Base-by-base conservation (phyloP, 2,797 vertebrate species). In the Rhadinocentrus ornatus region DNA sequence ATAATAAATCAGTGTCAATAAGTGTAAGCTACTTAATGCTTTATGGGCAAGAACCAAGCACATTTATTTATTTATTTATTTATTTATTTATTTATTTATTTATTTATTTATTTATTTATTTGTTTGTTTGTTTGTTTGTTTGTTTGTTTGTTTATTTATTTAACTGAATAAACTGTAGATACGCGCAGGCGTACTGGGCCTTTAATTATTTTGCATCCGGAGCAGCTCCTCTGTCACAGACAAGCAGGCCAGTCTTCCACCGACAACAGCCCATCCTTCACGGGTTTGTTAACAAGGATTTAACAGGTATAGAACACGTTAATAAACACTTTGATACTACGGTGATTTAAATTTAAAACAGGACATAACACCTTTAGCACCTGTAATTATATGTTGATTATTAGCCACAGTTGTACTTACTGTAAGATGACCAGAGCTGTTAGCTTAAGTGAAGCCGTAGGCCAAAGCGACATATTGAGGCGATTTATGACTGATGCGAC, bases 141-240 rank as follows among this genome's bases (percentile, higher is more conserved):
- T 37, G 0, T 37, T 11, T 37, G 12, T 37, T 37, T 11, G 12
- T n/a, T n/a, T n/a, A n/a, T n/a, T n/a, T 37, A 1, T 41, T 41
- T 16, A 16, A 16, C 2, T 41, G 39, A 41, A 41, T 4, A 10
- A 41, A 41, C 3, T 16, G 39, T 16, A 0, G 2, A 22, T 1
- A 27, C 16, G 31, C 39, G 15, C 22, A 71, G 16, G 22, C 52
- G 53, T n/a, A 31, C 73, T 84, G 76, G 55, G 55, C 71, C 80
- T 86, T 88, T 78, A 88, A 85, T 67, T 52, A 26, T 68, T 86
- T 77, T 57, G 22, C 70, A 83, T 85, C 89, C 78, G 84, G 84
- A 62, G 66, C 79, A 75, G 60, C 37, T 24, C 12, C 37, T 15
- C 58, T 37, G 35, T 26, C 72, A 6, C 60, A 11, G 57, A 35